Percentiles rank a stretch among this genome's conserved stretches.
Evolutionary conservation across 2,888 invertebrate species (phyloP).

Genomic region (Oligia latruncula): DNA sequence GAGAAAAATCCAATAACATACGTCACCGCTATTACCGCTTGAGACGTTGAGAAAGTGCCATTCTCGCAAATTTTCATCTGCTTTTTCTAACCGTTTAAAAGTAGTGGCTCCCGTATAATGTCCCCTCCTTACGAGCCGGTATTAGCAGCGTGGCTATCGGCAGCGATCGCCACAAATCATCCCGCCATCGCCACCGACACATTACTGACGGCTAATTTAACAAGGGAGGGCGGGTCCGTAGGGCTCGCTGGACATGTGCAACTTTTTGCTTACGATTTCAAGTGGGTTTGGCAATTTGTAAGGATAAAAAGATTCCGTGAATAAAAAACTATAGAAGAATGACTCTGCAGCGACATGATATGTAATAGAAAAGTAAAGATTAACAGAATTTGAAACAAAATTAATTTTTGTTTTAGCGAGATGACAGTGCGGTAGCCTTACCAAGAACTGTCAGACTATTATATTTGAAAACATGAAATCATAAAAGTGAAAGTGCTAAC

Average conservation of each 20-base stretch:
- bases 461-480: not conserved
- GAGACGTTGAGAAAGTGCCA: not conserved
- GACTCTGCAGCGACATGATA: not conserved
- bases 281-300: not conserved
- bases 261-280: constrained; percentile 6
- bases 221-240: constrained; percentile 52
- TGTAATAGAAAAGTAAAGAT: not conserved
- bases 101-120: constrained; percentile 21
- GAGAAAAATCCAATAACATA: not conserved
- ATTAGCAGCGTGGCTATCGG: constrained; percentile 73
- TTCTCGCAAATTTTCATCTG: constrained; percentile 7
- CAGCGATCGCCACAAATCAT: constrained; percentile 78
- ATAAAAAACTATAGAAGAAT: not conserved
- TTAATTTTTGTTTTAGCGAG: not conserved
- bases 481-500: not conserved
- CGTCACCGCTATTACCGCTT: not conserved
- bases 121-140: constrained; percentile 68
- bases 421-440: not conserved
- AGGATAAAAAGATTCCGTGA: not conserved
- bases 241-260: constrained; percentile 41
- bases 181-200: constrained; percentile 67
- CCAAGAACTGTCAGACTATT: not conserved
- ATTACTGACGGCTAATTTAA: constrained; percentile 80
- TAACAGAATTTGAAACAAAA: not conserved
- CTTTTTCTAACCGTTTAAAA: constrained; percentile 37